A percentile compares a stretch with the other conserved stretches of the same genome.
Conservation (phyloP, 2,797 vertebrate species). For the Thunnus albacares region DNA sequence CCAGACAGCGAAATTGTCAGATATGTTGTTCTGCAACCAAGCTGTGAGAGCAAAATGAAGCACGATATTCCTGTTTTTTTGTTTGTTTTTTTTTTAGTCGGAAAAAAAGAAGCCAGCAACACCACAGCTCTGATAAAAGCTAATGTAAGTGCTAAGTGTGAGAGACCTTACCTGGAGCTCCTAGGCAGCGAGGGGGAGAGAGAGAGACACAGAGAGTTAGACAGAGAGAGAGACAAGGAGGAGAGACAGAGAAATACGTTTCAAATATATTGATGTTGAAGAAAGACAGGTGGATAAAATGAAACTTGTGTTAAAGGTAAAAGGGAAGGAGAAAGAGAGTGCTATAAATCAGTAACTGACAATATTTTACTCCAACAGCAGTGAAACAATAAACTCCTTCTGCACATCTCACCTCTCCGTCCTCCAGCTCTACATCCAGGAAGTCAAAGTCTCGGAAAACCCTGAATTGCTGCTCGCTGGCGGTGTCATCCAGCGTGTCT, state of each 20-base stretch:
- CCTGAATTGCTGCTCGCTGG: constrained; percentile 98
- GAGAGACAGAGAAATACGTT: constrained; percentile 67
- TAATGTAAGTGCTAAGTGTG: constrained; percentile 69
- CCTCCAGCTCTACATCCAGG: constrained; percentile 98
- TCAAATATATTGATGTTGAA: constrained; percentile 55
- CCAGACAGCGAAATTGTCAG: constrained; percentile 43
- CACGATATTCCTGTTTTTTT: constrained; percentile 43
- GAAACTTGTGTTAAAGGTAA: constrained; percentile 17
- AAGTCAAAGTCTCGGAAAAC: constrained; percentile 99
- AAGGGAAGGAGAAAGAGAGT: constrained; percentile 23
- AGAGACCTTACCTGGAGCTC: constrained; percentile 97
- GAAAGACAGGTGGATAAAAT: constrained; percentile 37
- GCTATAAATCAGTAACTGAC: neutral
- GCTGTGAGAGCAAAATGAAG: constrained; percentile 69
- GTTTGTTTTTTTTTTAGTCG: constrained; percentile 22
- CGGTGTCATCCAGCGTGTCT: constrained; percentile 96
- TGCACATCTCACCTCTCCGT: constrained; percentile 92
- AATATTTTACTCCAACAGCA: too few species aligned
- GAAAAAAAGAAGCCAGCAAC: constrained; percentile 66
- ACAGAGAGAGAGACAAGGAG: constrained; percentile 66
- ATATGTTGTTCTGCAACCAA: constrained; percentile 71
- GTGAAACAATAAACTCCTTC: neutral
- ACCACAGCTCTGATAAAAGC: constrained; percentile 74
- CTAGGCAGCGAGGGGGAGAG: constrained; percentile 92
- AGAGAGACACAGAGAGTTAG: constrained; percentile 81